A percentile compares a stretch with the other conserved stretches of the same genome.
Evolutionary conservation across 2,888 invertebrate genomes (phyloP).

Genomic region (Drosophila pseudotalamancana): DNA sequence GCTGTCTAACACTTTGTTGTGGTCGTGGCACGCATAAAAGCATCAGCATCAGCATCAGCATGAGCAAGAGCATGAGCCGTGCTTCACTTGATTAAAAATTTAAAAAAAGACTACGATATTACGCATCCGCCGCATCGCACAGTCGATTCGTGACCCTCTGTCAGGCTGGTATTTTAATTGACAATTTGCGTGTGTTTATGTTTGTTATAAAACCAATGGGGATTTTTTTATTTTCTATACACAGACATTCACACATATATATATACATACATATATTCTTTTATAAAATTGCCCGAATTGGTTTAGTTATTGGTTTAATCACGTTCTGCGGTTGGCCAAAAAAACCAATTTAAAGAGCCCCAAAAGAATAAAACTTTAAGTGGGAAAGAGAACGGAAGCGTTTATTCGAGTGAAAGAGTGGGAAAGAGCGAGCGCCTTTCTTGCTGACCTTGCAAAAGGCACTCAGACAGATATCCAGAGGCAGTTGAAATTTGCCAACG

Average conservation of each 20-base stretch:
- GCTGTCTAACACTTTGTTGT: conserved; percentile 68
- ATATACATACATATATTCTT: not conserved
- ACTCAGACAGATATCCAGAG: conserved; percentile 51
- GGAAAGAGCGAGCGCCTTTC: not conserved
- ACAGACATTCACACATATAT: not conserved
- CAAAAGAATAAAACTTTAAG: conserved; percentile 12
- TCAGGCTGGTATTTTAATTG: conserved; percentile 54
- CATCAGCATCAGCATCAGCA: too few relatives aligned
- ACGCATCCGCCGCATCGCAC: conserved; percentile 22
- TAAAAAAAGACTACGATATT: conserved; percentile 10
- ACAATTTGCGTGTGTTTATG: conserved; percentile 37
- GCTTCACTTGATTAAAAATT: conserved; percentile 26
- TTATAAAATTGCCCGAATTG: conserved; percentile 39
- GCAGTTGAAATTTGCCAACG: conserved; percentile 54
- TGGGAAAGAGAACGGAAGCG: not conserved
- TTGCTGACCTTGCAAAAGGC: conserved; percentile 64
- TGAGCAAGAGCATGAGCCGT: conserved; percentile 4
- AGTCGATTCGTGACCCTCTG: conserved; percentile 4
- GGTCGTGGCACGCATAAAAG: conserved; percentile 31
- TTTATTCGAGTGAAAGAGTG: not conserved
- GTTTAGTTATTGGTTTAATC: conserved; percentile 57
- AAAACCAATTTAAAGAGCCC: conserved; percentile 18
- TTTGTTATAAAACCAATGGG: conserved; percentile 10
- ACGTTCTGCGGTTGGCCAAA: conserved; percentile 52
- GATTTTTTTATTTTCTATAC: not conserved